These are phyloP conservation scores for Neogobius melanostomus DNA, from an alignment of 2,113 vertebrate species.

Conservation along the genomic window DNA sequence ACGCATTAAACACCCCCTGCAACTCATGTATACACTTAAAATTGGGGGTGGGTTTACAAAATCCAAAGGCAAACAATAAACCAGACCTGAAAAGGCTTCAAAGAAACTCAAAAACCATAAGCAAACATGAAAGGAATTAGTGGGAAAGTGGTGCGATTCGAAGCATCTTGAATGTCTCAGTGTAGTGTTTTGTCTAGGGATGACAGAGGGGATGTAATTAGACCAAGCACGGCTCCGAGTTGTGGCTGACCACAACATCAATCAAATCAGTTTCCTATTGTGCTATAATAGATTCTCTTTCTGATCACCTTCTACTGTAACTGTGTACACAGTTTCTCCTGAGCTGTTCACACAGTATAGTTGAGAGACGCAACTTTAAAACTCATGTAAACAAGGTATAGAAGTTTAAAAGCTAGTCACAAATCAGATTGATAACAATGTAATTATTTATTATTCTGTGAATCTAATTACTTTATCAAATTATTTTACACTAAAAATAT, in stretches of 20 bases:
- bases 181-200: slow-evolving; percentile 61
- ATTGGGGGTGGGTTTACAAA: slow-evolving; percentile 30
- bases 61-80: slow-evolving; percentile 53
- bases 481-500: too few relatives aligned
- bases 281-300: slow-evolving; percentile 19
- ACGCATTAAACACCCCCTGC: slow-evolving; percentile 15
- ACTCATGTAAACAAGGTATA: too few relatives aligned
- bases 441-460: too few relatives aligned
- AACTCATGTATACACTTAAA: slow-evolving; percentile 36
- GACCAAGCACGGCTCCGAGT: slow-evolving; percentile 62
- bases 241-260: slow-evolving; percentile 60
- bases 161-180: slow-evolving; percentile 61
- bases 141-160: slow-evolving; percentile 65
- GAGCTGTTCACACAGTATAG: too few relatives aligned
- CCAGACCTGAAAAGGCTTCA: slow-evolving; percentile 56
- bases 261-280: slow-evolving; percentile 60
- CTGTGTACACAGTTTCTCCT: too few relatives aligned
- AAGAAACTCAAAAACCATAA: slow-evolving; percentile 56
- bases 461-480: too few relatives aligned
- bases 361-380: too few relatives aligned
- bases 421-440: too few relatives aligned
- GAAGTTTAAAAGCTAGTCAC: too few relatives aligned
- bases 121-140: slow-evolving; percentile 65
- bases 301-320: too few relatives aligned
- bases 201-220: slow-evolving; percentile 72